Base-by-base conservation (phyloP, 1,140 invertebrate genomes). In the Anoplophora glabripennis region DNA sequence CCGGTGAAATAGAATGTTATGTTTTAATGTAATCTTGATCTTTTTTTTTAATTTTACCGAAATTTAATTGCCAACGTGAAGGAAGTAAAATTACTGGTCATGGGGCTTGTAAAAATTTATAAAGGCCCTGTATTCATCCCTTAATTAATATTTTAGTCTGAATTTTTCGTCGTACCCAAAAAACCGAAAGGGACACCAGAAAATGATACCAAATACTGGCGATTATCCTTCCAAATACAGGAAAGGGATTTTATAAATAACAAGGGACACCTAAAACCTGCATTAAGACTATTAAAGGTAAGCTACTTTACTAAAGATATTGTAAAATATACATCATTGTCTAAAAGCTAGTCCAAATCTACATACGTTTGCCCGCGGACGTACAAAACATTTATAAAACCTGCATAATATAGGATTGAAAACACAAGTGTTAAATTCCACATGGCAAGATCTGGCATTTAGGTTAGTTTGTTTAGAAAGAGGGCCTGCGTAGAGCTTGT, bases 101-200 rank as follows among this genome's bases (percentile, higher is more conserved):
- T 8, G 36, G 7, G n/a, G 11, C 4, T 40, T 40, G 38, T 14
- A 15, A n/a, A 37, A 37, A 37, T 8, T 37, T 8, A 37, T n/a
- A 37, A 37, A 37, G 7, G 36, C 7, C 12, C 38, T 40, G 7
- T 17, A 42, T 5, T 42, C n/a, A 42, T 14, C 12, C 41, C 14
- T 47, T 18, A 12, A 47, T 28, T 3, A 28, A 28, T 28, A 2
- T 28, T 28, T 28, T 28, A 28, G 21, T 3, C 2, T 28, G 21
- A 28, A n/a, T 56, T 49, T 55, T 68, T 72, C 12, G 67, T 74
- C 53, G 72, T 74, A 4, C 72, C 72, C 7, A 74, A 74, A 64
- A 47, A 56, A 46, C 64, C 69, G 11, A 63, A 67, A 58, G 10
- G 14, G 7, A 9, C 10, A 0, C n/a, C 1, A 1, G 8, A 57